These are phyloP conservation scores for Drosophila fungiperda DNA, from an alignment of 2,888 invertebrate species.

Conservation along the genomic window DNA sequence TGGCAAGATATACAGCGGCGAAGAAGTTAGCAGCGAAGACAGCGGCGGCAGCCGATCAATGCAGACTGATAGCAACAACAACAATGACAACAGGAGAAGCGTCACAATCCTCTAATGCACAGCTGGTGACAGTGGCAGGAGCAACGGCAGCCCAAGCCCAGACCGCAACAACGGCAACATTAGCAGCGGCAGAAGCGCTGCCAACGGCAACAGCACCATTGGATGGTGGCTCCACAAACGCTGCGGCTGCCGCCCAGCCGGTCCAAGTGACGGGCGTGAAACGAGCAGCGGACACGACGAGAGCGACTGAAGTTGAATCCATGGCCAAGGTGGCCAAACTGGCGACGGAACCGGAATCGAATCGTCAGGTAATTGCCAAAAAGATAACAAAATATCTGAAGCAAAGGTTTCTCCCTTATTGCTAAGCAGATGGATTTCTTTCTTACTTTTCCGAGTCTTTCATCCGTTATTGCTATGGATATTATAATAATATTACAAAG, in stretches of 20 bases:
- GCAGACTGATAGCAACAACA: slow-evolving; percentile 30
- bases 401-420: slow-evolving; percentile 42
- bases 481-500: too few relatives aligned
- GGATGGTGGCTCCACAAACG: slow-evolving; percentile 22
- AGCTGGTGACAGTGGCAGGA: too few relatives aligned
- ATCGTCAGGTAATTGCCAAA: slow-evolving; percentile 93
- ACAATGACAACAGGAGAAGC: slow-evolving; percentile 39
- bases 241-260: slow-evolving; percentile 89
- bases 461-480: neutral
- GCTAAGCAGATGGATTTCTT: too few relatives aligned
- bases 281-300: slow-evolving; percentile 94
- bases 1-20: too few relatives aligned
- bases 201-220: too few relatives aligned
- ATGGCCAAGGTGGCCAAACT: slow-evolving; percentile 94
- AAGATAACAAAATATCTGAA: slow-evolving; percentile 87
- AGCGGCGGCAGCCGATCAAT: slow-evolving; percentile 67
- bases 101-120: too few relatives aligned
- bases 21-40: slow-evolving; percentile 54
- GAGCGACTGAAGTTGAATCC: slow-evolving; percentile 91
- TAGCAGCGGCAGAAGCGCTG: slow-evolving; percentile 27
- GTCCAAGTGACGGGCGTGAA: slow-evolving; percentile 98
- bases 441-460: too few relatives aligned
- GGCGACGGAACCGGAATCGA: slow-evolving; percentile 96
- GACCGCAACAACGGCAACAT: slow-evolving; percentile 50
- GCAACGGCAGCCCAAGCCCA: slow-evolving; percentile 17